Evolutionary conservation across 1,140 invertebrate species (phyloP), one percentile per base, ranked within the genome.

Genomic region (Bactericera cockerelli): DNA sequence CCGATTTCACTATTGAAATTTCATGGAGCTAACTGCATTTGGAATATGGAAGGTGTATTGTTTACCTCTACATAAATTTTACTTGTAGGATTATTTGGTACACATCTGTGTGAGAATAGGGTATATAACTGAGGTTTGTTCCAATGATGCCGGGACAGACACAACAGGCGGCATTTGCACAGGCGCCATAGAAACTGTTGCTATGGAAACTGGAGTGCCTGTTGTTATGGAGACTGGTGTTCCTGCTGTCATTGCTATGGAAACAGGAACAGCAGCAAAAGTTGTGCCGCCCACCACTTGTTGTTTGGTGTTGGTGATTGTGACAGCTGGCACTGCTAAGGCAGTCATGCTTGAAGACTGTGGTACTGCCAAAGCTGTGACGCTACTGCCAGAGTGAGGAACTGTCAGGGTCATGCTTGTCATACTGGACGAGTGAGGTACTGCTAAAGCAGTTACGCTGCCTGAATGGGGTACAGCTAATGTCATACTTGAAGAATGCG

Each of bases 261-360:
- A 79, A 8, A 81, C 79, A 6, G 80, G 78, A 55, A 81, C 79
- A n/a, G 79, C 79, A 8, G 79, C 78, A 16, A 80, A 79, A 39
- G 76, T 78, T 0, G 78, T 78, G 3, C 55, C 26, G 16, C 14
- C 16, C 14, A 24, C 26, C 55, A 56, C 14, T n/a, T 26, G 55
- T 26, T 58, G 39, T 24, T 57, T 75, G 1, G 74, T 76, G 39
- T 77, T 75, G 1, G 79, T 77, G 8, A 79, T 76, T 1, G 76
- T 79, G 1, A 79, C 77, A 22, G 42, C 75, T 6, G 78, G 77
- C 1, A 80, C 73, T 19, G 75, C 77, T 6, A 65, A 55, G 4
- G 63, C 59, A 13, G 63, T 60, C 24, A 60, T 22, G 64, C 25
- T 56, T 6, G 56, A 56, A 58, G 62, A 31, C 59, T 67, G 64